Conservation (phyloP, 2,113 vertebrate species). For the Piaya cayana region DNA sequence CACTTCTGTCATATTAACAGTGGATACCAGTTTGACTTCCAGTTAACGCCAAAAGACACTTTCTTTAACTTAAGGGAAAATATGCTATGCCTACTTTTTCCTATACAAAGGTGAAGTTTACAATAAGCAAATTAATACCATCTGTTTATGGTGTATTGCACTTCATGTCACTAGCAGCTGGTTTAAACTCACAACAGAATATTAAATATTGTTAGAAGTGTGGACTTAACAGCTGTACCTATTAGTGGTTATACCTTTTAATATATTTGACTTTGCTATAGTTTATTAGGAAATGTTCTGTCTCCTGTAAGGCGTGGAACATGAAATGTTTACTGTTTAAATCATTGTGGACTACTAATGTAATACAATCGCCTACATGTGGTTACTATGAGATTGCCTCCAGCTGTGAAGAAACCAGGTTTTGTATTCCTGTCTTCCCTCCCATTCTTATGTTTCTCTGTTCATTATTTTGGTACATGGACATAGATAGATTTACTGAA, state of each 20-base stretch:
- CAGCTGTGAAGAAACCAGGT: background rate
- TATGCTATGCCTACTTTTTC: background rate
- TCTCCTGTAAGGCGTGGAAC: background rate
- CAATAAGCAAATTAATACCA: conserved; percentile 9
- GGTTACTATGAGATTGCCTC: background rate
- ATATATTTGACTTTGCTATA: background rate
- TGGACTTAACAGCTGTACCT: background rate
- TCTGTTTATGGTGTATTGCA: background rate
- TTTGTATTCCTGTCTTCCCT: background rate
- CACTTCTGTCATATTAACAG: background rate
- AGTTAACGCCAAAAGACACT: background rate
- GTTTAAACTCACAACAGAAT: background rate
- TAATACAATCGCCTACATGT: background rate
- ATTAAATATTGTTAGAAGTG: background rate
- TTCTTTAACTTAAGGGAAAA: background rate
- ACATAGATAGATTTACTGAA: background rate
- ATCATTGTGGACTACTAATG: background rate
- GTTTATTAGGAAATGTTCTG: background rate
- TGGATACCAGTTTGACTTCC: background rate
- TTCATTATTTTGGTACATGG: background rate
- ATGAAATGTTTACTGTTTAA: background rate
- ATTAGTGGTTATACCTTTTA: background rate
- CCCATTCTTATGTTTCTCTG: background rate
- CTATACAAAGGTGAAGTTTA: background rate
- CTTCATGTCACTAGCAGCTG: background rate